Conservation (phyloP, 2,888 invertebrate genomes). For the Torymus aiolomorphi region DNA sequence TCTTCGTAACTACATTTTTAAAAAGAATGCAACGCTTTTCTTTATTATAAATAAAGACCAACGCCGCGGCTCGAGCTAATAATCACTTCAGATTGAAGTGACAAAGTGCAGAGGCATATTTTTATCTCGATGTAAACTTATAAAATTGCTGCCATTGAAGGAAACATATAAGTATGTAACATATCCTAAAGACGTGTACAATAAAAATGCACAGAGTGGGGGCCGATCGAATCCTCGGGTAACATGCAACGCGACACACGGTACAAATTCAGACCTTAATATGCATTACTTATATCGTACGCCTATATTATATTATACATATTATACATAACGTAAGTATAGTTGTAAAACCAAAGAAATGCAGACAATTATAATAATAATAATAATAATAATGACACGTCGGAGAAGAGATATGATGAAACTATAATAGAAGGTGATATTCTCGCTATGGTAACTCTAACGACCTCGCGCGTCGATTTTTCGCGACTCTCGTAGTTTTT, state of each 20-base stretch:
- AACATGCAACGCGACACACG: conserved; percentile 66
- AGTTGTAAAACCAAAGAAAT: conserved; percentile 15
- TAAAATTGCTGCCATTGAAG: conserved; percentile 23
- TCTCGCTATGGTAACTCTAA: conserved; percentile 53
- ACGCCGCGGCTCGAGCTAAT: no score
- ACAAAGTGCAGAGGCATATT: no score
- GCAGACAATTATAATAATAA: conserved; percentile 23
- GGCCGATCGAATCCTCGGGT: conserved; percentile 59
- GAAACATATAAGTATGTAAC: not conserved
- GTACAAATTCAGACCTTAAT: conserved; percentile 74
- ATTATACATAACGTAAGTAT: conserved; percentile 9
- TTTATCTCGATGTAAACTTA: no score
- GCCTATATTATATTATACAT: conserved; percentile 34
- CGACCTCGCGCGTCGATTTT: conserved; percentile 56
- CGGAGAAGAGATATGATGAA: not conserved
- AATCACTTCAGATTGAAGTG: no score
- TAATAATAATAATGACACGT: conserved; percentile 10
- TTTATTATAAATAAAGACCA: no score
- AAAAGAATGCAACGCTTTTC: no score
- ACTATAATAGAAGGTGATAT: conserved; percentile 31
- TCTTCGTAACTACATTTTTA: no score
- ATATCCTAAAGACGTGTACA: not conserved
- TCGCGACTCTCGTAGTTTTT: conserved; percentile 19
- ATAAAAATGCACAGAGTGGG: conserved; percentile 2
- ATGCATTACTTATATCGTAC: conserved; percentile 37